phyloP scores from a whole-genome alignment of 2,888 invertebrate species.

The Papilio protenor region DNA sequence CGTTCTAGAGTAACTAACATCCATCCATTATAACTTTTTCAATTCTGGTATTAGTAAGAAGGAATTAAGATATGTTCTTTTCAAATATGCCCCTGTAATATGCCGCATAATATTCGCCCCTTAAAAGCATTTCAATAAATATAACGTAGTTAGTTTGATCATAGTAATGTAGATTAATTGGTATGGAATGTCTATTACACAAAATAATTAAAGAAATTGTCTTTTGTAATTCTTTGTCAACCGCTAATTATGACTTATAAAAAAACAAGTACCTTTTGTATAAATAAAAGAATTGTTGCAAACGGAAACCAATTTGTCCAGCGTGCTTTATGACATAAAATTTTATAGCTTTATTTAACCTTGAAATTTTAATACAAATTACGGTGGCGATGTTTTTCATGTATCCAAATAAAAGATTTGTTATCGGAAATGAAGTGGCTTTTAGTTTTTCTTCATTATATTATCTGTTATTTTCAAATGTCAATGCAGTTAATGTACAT shows the following conservation, averaged over 20 bases:
- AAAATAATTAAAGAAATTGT: not conserved
- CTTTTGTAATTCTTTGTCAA: not conserved
- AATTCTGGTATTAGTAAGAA: too few relatives aligned
- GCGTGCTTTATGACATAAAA: not conserved
- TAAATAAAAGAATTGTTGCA: not conserved
- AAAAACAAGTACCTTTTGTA: not conserved
- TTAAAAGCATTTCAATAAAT: not conserved
- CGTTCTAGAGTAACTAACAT: too few relatives aligned
- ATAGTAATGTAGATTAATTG: not conserved
- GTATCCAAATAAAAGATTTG: constrained; percentile 10
- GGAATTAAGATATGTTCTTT: too few relatives aligned
- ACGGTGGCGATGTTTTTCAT: not conserved
- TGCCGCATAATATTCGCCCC: too few relatives aligned
- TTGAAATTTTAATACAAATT: constrained; percentile 8
- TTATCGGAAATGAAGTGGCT: not conserved
- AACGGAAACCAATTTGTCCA: constrained; percentile 5
- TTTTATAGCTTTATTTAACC: not conserved
- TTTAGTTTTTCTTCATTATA: constrained; percentile 4
- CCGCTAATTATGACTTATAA: not conserved
- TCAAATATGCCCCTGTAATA: too few relatives aligned
- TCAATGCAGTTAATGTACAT: not conserved
- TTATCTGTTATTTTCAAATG: constrained; percentile 5
- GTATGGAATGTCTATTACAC: not conserved
- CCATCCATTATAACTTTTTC: too few relatives aligned
- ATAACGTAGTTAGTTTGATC: too few relatives aligned